Evolutionary conservation across 2,797 vertebrate species (phyloP).

Genomic region (Brachyrhaphis roseni): DNA sequence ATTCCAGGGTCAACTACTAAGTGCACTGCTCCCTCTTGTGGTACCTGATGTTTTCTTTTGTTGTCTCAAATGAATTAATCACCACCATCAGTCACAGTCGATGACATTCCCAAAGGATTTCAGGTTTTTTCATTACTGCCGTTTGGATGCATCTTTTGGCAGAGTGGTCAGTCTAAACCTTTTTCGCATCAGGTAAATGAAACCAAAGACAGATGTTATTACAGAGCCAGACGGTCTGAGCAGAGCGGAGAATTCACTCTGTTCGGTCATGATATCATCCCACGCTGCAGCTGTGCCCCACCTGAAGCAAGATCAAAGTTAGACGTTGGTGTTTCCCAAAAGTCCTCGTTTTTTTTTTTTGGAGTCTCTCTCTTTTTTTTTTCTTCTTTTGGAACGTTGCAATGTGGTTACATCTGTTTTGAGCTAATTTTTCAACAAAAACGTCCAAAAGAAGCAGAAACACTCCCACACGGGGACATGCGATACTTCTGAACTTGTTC

Average conservation of each 20-base stretch:
- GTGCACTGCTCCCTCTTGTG: slow-evolving; percentile 68
- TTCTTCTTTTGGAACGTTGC: not conserved
- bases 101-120: slow-evolving; percentile 3
- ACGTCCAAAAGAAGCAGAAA: not conserved
- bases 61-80: slow-evolving; percentile 19
- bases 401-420: slow-evolving; percentile 6
- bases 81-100: slow-evolving; percentile 1
- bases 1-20: slow-evolving; percentile 26
- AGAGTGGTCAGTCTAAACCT: not conserved
- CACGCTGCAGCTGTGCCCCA: slow-evolving; percentile 21
- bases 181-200: slow-evolving; percentile 19
- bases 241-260: slow-evolving; percentile 5
- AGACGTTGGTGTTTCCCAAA: not conserved
- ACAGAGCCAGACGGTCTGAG: slow-evolving; percentile 29
- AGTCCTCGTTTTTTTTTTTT: not conserved
- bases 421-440: not conserved
- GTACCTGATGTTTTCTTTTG: slow-evolving; percentile 12
- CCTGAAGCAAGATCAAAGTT: not conserved
- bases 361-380: no score
- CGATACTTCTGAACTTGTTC: not conserved
- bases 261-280: slow-evolving; percentile 17
- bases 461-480: not conserved
- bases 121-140: not conserved
- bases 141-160: slow-evolving; percentile 24
- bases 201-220: slow-evolving; percentile 23